Evolutionary conservation across 2,113 vertebrate genomes (phyloP).

Genomic region (Turdus rufiventris): DNA sequence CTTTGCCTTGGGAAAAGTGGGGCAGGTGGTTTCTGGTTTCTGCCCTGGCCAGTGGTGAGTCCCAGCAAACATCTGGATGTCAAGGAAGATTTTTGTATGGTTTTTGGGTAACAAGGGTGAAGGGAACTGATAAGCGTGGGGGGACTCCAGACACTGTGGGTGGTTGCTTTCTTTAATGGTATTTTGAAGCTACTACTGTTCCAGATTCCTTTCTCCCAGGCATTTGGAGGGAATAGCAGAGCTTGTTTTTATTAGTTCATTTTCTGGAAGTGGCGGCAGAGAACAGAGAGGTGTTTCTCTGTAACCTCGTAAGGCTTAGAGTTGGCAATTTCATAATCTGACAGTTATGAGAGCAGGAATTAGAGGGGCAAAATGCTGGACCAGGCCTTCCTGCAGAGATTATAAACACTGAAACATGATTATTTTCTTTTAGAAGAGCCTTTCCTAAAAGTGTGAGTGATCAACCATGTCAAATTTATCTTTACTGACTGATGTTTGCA

Average conservation of each 20-base stretch:
- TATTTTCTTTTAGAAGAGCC: background rate
- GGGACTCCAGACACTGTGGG: background rate
- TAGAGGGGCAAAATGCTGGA: conserved; percentile 18
- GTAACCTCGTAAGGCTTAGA: conserved; percentile 1
- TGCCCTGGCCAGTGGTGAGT: background rate
- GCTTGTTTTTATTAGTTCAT: conserved; percentile 55
- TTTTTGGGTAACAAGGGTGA: background rate
- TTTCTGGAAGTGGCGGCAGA: conserved; percentile 1
- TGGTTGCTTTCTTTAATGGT: conserved; percentile 1
- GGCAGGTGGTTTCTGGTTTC: background rate
- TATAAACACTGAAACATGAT: background rate
- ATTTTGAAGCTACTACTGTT: conserved; percentile 43
- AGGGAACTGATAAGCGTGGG: background rate
- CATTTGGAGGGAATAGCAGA: conserved; percentile 6
- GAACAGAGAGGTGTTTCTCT: conserved; percentile 48
- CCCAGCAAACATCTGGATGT: background rate
- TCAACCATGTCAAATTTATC: background rate
- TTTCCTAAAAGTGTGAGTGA: conserved; percentile 25
- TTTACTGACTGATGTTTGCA: conserved; percentile 30
- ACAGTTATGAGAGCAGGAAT: conserved; percentile 52
- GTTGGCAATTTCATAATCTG: conserved; percentile 51
- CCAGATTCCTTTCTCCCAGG: conserved; percentile 41
- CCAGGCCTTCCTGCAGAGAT: conserved; percentile 22
- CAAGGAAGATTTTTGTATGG: background rate
- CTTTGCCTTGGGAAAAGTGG: background rate